These are phyloP conservation scores for Chlamydotis undulata DNA, from an alignment of 2,113 vertebrate genomes.

Conservation along the genomic window DNA sequence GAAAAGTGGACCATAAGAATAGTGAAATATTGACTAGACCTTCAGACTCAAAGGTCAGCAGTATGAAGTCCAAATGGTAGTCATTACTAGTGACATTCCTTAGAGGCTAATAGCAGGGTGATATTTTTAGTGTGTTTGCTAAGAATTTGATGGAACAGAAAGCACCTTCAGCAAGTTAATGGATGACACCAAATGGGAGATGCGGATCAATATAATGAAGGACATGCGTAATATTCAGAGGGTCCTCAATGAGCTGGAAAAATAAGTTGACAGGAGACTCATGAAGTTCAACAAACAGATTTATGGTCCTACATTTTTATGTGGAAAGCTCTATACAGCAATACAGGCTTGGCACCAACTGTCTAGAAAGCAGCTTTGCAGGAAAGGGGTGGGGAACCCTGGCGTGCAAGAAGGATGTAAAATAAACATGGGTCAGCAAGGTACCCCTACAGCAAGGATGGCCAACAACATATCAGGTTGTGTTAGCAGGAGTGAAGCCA, in stretches of 20 bases:
- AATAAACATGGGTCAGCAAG: not conserved
- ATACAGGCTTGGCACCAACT: not conserved
- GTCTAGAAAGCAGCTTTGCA: not conserved
- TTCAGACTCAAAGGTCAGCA: not conserved
- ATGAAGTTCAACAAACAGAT: not conserved
- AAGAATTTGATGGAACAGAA: not conserved
- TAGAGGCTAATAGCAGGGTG: not conserved
- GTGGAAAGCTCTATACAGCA: not conserved
- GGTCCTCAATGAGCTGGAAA: not conserved
- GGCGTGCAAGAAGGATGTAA: not conserved
- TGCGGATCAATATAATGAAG: not conserved
- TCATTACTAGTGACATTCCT: not conserved
- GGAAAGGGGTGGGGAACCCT: not conserved
- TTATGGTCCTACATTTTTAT: not conserved
- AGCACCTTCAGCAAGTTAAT: not conserved
- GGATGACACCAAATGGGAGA: not conserved
- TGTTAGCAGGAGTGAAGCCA: not conserved
- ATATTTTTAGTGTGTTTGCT: not conserved
- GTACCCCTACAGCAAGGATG: not conserved
- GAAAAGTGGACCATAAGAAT: not conserved
- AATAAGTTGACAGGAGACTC: not conserved
- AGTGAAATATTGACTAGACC: not conserved
- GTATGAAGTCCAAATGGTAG: not conserved
- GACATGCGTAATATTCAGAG: not conserved
- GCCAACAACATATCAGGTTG: not conserved